phyloP scores from a whole-genome alignment of 2,797 vertebrate species.

The Hapalemur alaotrensis region DNA sequence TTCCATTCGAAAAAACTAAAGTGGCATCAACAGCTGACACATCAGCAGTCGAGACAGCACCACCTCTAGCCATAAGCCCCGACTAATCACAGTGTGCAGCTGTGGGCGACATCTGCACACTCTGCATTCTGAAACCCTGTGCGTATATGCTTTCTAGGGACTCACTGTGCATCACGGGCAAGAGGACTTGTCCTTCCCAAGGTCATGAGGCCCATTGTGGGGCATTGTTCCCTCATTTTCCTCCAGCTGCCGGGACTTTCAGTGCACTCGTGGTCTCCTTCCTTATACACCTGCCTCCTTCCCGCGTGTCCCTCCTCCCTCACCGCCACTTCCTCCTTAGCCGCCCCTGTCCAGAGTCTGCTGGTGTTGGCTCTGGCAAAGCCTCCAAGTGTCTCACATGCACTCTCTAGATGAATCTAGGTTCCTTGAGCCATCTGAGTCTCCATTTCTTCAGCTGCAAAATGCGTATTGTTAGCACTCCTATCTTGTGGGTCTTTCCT shows the following conservation, averaged over 20 bases:
- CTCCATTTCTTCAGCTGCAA: neutral
- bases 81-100: rapidly evolving
- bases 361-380: neutral
- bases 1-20: neutral
- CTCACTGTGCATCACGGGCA: rapidly evolving
- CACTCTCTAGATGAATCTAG: neutral
- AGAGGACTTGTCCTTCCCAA: neutral
- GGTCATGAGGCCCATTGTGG: rapidly evolving
- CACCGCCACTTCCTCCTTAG: neutral
- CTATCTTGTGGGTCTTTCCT: neutral
- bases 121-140: neutral
- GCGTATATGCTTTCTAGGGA: rapidly evolving
- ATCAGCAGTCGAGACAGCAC: neutral
- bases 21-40: rapidly evolving
- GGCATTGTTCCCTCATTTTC: neutral
- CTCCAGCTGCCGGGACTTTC: neutral
- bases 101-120: neutral
- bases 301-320: neutral
- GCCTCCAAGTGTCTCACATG: neutral
- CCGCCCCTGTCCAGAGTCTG: no score
- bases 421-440: neutral
- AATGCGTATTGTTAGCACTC: no score
- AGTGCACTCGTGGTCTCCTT: rapidly evolving
- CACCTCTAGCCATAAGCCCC: rapidly evolving
- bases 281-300: neutral